Evolutionary conservation across 2,797 vertebrate genomes (phyloP), one percentile per base, ranked within the genome.

Genomic region (Hybognathus amarus): DNA sequence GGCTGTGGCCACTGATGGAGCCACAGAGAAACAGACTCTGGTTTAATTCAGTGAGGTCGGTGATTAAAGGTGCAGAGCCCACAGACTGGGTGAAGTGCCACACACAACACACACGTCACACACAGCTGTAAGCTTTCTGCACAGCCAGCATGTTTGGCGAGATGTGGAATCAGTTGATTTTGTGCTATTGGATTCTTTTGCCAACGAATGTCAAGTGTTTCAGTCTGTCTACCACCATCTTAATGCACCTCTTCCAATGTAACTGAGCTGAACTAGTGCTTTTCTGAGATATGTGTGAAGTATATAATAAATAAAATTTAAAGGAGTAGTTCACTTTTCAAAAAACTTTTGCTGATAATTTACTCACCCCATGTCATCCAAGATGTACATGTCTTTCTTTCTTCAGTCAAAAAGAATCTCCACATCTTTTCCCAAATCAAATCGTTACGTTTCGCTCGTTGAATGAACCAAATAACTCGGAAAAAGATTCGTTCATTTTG

Each of bases 1-100:
- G 66, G 20, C 82, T 50, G 69, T 40, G 45, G 71, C 61, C 40
- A n/a, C 61, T 70, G 80, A 82, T 82, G 81, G 81, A 76, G 80
- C 80, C 63, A 67, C 64, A n/a, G 47, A 52, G 82, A 78, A 83
- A 70, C 75, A 83, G 75, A 83, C 66, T 83, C 67, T 64, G 82
- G 75, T 78, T 63, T 70, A 78, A 71, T 63, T 54, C 75, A 63
- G 54, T 63, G 40, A 73, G 40, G 40, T 81, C 69, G n/a, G 27
- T 83, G 75, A 83, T 83, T 83, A 71, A 83, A 71, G 54, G 82
- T 77, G 42, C 66, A 20, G 27, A 70, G 54, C 54, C 82, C 75
- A 83, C 67, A 78, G 54, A 38, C 67, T 71, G 82, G 75, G 67
- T 83, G 54, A 67, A 83, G 66, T 78, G 67, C 75, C 75, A 83